Evolutionary conservation across 2,888 invertebrate species (phyloP).

Genomic region (Phrixothrix hirtus): DNA sequence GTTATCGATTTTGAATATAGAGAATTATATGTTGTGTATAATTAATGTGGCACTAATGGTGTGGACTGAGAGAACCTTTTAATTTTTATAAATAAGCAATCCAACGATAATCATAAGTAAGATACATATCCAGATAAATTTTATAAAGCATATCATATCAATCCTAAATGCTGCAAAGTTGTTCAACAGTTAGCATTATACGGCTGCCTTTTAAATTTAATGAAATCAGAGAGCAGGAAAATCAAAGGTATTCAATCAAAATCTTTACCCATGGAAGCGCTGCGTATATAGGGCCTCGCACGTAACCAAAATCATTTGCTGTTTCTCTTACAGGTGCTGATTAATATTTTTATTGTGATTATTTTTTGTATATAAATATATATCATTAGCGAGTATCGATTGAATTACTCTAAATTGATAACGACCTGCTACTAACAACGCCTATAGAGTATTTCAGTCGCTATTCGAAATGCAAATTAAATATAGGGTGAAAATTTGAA

Average conservation of each 20-base stretch:
- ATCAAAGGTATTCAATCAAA: no score
- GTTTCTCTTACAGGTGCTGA: conserved; percentile 21
- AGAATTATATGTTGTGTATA: no score
- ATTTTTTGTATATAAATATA: conserved; percentile 41
- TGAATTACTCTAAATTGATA: conserved; percentile 45
- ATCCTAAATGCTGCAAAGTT: no score
- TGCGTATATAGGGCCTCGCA: conserved; percentile 48
- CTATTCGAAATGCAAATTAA: conserved; percentile 27
- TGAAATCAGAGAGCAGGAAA: no score
- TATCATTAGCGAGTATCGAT: conserved; percentile 43
- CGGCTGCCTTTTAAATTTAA: no score
- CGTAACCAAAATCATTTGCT: conserved; percentile 29
- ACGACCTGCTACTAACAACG: conserved; percentile 55
- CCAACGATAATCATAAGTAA: no score
- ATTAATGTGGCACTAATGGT: conserved; percentile 51
- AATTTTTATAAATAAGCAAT: no score
- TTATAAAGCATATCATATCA: no score
- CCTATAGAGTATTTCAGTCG: conserved; percentile 36
- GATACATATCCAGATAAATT: no score
- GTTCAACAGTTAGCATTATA: no score
- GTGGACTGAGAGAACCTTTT: conserved; percentile 26
- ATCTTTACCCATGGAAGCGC: conserved; percentile 16
- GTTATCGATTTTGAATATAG: no score
- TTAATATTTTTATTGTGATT: conserved; percentile 46
- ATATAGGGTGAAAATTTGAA: conserved; percentile 1